phyloP scores from a whole-genome alignment of 1,140 invertebrate genomes.

The Hylyphantes graminicola region DNA sequence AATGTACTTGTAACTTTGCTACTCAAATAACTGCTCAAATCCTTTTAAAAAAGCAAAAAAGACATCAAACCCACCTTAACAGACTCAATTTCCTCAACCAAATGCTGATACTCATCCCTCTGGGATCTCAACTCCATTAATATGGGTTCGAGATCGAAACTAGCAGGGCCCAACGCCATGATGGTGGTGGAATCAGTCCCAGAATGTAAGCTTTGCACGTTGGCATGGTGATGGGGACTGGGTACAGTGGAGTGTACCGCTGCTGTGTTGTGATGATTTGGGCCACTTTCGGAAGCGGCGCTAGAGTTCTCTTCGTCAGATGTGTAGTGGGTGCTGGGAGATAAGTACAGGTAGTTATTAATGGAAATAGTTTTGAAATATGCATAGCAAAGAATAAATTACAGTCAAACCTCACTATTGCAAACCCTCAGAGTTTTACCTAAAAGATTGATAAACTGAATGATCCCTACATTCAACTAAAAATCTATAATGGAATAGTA shows the following conservation, averaged over 20 bases:
- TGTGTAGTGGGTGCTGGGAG: slow-evolving; percentile 67
- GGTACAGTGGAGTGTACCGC: slow-evolving; percentile 19
- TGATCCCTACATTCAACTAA: no score
- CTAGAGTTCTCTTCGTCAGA: slow-evolving; percentile 69
- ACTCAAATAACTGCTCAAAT: no score
- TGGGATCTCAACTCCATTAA: slow-evolving; percentile 80
- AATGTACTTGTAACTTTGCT: no score
- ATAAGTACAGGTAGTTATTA: no score
- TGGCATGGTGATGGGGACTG: slow-evolving; percentile 54
- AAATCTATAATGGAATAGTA: no score
- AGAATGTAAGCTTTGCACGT: slow-evolving; percentile 46
- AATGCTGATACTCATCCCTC: slow-evolving; percentile 81
- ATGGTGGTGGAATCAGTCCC: slow-evolving; percentile 61
- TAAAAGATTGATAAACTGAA: no score
- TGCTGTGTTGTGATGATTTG: slow-evolving; percentile 43
- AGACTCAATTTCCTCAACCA: slow-evolving; percentile 71
- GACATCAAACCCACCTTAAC: slow-evolving; percentile 66
- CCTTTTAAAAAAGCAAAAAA: no score
- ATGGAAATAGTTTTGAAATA: no score
- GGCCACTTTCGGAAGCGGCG: slow-evolving; percentile 68
- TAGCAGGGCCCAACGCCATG: slow-evolving; percentile 38
- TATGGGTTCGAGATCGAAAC: slow-evolving; percentile 77
- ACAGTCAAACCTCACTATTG: no score
- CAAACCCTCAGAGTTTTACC: no score
- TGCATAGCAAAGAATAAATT: no score